phyloP scores from a whole-genome alignment of 2,888 invertebrate species.

The Cremastinae sp. region DNA sequence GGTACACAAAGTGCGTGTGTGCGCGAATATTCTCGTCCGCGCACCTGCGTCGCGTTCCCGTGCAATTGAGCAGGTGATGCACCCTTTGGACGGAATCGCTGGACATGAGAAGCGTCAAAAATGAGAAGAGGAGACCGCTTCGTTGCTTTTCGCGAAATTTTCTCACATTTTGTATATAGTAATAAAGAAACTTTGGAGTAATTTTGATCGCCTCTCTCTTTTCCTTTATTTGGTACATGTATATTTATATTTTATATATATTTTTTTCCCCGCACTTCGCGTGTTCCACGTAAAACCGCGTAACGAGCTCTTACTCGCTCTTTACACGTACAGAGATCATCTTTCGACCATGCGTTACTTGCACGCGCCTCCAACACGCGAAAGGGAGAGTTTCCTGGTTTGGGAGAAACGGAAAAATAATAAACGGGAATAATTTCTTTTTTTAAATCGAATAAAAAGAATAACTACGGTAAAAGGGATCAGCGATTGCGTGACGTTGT shows the following conservation, averaged over 20 bases:
- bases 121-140: constrained; percentile 33
- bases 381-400: constrained; percentile 41
- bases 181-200: no score
- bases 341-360: constrained; percentile 8
- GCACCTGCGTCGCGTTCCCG: constrained; percentile 67
- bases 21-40: no score
- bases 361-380: constrained; percentile 25
- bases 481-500: constrained; percentile 25
- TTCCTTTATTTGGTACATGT: no score
- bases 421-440: constrained; percentile 7
- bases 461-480: no score
- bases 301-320: constrained; percentile 58
- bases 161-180: no score
- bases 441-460: background rate
- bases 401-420: constrained; percentile 3
- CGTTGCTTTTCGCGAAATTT: no score
- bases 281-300: constrained; percentile 64
- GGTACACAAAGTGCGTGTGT: constrained; percentile 38
- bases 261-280: constrained; percentile 60
- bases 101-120: constrained; percentile 32
- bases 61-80: constrained; percentile 70
- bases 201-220: no score
- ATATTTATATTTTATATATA: constrained; percentile 40
- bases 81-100: constrained; percentile 54
- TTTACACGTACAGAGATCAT: constrained; percentile 22